Evolutionary conservation across 2,888 invertebrate genomes (phyloP), one percentile per base, ranked within the genome.

Genomic region (Apodemia arnacis): DNA sequence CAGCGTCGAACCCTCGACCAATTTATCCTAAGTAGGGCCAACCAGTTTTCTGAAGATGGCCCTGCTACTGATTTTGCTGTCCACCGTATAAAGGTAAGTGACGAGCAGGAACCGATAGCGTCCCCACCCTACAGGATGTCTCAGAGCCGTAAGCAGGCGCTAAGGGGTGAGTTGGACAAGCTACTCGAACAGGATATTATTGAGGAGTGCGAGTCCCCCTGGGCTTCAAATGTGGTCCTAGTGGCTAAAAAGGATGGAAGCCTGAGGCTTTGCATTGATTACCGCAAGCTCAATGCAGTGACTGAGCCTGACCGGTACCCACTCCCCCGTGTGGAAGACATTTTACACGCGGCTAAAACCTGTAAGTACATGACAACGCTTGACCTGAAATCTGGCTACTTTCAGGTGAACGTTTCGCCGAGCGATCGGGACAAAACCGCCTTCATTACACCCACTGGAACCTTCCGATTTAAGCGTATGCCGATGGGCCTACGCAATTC

Each of bases 71-170:
- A 86, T 1, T 92, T 77, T 21, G 91, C 91, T 1, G 82, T 88
- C 18, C 96, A 96, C 73, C 49, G 41, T 6, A 95, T 96, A 7
- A 92, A 95, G 84, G 85, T 90, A 0, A 93, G 93, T 27, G 93
- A 91, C 0, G 80, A 93, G 41, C 93, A 95, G 78, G 87, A 87
- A 11, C 96, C 96, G 1, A 93, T 96, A 27, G 93, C 96, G 0
- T 89, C 93, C 5, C 95, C 95, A 0, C 96, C 95, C 0, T 96
- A 96, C 85, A 82, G 95, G 38, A 73, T 96, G 85, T 94, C 95
- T 59, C 59, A 59, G 59, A 59, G 59, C 6, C 59, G 59, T 59
- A 59, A 21, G 21, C 59, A 21, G 21, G 59, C 59, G 21, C 59
- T 59, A 8, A 59, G 21, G 10, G 21, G 21, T 7, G 93, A 96